These are phyloP conservation scores for Eledone cirrhosa DNA, from an alignment of 2,888 invertebrate species.

Conservation along the genomic window DNA sequence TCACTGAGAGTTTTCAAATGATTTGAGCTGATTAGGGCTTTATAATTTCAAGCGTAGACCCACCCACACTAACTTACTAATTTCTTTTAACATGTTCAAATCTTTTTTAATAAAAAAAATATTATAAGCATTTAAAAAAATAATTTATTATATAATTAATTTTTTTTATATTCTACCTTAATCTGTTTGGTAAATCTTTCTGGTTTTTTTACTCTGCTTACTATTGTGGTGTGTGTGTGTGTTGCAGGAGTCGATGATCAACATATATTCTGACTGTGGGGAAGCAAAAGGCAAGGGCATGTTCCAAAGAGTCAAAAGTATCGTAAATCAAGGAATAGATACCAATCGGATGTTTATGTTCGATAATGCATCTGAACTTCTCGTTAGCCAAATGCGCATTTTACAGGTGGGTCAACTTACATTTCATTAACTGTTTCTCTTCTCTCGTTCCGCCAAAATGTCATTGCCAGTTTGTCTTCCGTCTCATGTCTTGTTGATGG, in stretches of 20 bases:
- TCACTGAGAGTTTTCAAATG: too few species aligned
- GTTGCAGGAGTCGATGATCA: conserved; percentile 39
- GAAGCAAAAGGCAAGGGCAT: conserved; percentile 42
- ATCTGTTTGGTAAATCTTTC: background rate
- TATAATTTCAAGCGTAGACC: too few species aligned
- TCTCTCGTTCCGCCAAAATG: background rate
- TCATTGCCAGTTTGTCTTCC: too few species aligned
- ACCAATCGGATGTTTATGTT: conserved; percentile 41
- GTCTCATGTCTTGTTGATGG: too few species aligned
- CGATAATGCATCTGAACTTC: conserved; percentile 40
- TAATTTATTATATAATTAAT: background rate
- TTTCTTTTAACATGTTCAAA: too few species aligned
- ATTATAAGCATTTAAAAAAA: too few species aligned
- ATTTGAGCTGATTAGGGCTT: too few species aligned
- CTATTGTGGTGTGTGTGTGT: conserved; percentile 11
- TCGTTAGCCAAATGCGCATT: conserved; percentile 39
- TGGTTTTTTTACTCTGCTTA: conserved; percentile 18
- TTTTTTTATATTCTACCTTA: background rate
- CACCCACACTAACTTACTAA: too few species aligned
- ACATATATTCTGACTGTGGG: conserved; percentile 37
- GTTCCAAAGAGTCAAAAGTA: conserved; percentile 45
- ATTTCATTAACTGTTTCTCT: conserved; percentile 25
- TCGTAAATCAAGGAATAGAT: conserved; percentile 41
- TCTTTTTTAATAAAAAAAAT: too few species aligned
- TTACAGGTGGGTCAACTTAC: conserved; percentile 42